Conservation (phyloP, 2,113 vertebrate species). For the Cryptotis parvus region DNA sequence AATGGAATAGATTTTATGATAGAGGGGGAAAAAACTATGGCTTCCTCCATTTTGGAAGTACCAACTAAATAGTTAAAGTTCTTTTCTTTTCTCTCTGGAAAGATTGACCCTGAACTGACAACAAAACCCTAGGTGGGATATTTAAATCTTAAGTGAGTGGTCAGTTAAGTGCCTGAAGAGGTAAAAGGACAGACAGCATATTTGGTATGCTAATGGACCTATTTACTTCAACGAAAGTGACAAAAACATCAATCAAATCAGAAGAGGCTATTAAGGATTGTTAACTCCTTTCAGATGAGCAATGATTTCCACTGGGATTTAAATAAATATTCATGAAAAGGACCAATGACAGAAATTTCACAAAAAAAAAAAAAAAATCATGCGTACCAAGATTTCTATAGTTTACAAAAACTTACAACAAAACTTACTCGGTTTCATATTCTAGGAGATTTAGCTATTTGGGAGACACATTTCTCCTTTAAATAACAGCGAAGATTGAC, state of each 20-base stretch:
- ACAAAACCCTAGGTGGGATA: slow-evolving; percentile 84
- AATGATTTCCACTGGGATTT: slow-evolving; percentile 90
- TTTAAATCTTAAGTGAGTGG: slow-evolving; percentile 89
- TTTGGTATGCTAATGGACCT: slow-evolving; percentile 91
- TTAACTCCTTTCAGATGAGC: slow-evolving; percentile 92
- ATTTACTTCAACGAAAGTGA: slow-evolving; percentile 91
- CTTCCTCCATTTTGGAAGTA: slow-evolving; percentile 37
- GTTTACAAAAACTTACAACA: slow-evolving; percentile 39
- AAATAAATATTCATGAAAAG: slow-evolving; percentile 92
- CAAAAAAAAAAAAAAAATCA: slow-evolving; percentile 78
- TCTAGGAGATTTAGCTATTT: slow-evolving; percentile 33
- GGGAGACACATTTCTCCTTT: neutral
- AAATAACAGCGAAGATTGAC: neutral
- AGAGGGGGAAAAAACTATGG: neutral
- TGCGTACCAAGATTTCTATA: slow-evolving; percentile 70
- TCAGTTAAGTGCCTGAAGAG: slow-evolving; percentile 87
- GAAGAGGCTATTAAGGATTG: slow-evolving; percentile 91
- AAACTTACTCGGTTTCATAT: slow-evolving; percentile 58
- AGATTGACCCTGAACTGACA: slow-evolving; percentile 84
- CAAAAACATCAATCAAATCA: slow-evolving; percentile 93
- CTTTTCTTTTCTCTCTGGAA: slow-evolving; percentile 56
- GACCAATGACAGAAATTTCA: slow-evolving; percentile 87
- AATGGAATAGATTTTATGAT: neutral
- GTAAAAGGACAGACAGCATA: slow-evolving; percentile 88
- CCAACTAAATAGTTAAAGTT: slow-evolving; percentile 55